Conservation (phyloP, 2,888 invertebrate genomes). For the Pachliopta kotzebuea region DNA sequence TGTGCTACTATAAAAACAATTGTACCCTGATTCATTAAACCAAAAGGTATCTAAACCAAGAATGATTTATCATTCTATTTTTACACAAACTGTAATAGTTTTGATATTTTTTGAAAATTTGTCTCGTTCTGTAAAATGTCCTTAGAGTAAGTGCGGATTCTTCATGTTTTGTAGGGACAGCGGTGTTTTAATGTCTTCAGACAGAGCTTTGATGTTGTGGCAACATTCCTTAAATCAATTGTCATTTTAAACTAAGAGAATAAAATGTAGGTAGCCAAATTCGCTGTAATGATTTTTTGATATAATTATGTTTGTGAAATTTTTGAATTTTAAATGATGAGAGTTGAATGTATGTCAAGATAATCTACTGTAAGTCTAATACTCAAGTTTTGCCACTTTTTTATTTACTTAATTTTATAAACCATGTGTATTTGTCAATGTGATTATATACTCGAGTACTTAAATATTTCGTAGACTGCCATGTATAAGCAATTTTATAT, state of each 20-base stretch:
- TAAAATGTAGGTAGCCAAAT: slow-evolving; percentile 71
- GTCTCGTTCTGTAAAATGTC: slow-evolving; percentile 23
- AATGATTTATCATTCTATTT: slow-evolving; percentile 10
- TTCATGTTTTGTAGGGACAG: slow-evolving; percentile 22
- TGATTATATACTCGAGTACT: slow-evolving; percentile 67
- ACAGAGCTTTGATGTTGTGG: slow-evolving; percentile 30
- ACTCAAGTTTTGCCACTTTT: slow-evolving; percentile 41
- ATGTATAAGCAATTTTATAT: slow-evolving; percentile 47
- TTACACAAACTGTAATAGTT: slow-evolving; percentile 21
- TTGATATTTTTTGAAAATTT: slow-evolving; percentile 22
- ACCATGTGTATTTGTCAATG: slow-evolving; percentile 40
- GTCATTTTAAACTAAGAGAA: slow-evolving; percentile 36
- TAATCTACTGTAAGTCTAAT: slow-evolving; percentile 41
- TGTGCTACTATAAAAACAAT: background rate
- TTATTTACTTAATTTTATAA: slow-evolving; percentile 31
- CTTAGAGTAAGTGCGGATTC: slow-evolving; percentile 22
- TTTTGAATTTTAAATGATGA: slow-evolving; percentile 35
- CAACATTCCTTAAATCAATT: slow-evolving; percentile 41
- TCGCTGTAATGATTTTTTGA: slow-evolving; percentile 53
- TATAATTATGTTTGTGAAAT: slow-evolving; percentile 50
- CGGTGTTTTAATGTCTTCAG: slow-evolving; percentile 23
- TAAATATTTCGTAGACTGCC: slow-evolving; percentile 52
- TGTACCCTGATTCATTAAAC: background rate
- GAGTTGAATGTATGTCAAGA: slow-evolving; percentile 29
- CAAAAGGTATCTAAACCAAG: background rate